These are phyloP conservation scores for Ceratotherium simum DNA, from an alignment of 2,113 vertebrate genomes.

Conservation along the genomic window DNA sequence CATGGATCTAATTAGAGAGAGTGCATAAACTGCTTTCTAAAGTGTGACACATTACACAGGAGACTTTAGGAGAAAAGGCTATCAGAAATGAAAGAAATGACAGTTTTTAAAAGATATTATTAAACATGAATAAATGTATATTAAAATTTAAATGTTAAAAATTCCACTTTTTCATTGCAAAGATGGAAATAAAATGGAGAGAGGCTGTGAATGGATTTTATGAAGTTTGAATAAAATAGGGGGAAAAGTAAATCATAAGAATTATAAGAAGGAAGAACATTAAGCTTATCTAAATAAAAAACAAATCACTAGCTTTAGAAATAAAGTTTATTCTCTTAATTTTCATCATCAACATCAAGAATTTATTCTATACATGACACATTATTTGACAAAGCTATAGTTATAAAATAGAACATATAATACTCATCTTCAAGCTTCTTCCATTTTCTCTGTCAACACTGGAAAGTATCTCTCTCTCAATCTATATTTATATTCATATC, in stretches of 20 bases:
- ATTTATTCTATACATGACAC: neutral
- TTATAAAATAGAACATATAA: neutral
- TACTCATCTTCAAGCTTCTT: neutral
- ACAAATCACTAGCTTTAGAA: neutral
- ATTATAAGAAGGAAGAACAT: neutral
- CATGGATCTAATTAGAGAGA: neutral
- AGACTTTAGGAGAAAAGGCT: neutral
- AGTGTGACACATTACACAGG: neutral
- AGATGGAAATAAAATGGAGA: neutral
- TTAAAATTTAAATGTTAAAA: neutral
- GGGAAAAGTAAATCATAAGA: neutral
- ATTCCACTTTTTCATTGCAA: neutral
- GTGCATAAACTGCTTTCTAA: neutral
- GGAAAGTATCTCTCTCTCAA: neutral
- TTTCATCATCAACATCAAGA: neutral
- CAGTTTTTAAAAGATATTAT: neutral
- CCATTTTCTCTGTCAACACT: neutral
- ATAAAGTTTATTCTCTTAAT: neutral
- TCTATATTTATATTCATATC: neutral
- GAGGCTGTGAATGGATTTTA: neutral
- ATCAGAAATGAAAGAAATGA: neutral
- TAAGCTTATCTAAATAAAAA: neutral
- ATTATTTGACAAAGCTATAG: neutral
- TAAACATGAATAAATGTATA: neutral
- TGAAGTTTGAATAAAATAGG: neutral